A percentile compares a stretch with the other conserved stretches of the same genome.
These are phyloP conservation scores for Phalacrocorax carbo DNA, from an alignment of 2,113 vertebrate species.

Conservation along the genomic window DNA sequence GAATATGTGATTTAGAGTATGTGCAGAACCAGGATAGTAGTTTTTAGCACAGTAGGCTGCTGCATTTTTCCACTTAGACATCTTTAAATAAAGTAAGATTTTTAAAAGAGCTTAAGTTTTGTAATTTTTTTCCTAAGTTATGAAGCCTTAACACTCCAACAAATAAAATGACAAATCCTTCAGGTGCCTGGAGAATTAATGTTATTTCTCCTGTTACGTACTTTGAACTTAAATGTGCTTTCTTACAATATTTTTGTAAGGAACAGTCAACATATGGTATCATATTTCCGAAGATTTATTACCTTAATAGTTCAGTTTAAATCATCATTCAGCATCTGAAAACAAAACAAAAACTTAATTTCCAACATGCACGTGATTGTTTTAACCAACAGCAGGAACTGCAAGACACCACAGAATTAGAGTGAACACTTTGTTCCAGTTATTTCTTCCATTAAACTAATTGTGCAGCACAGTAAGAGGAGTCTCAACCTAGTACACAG, in stretches of 20 bases:
- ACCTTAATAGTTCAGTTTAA: slow-evolving; percentile 1
- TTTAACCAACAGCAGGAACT: not conserved
- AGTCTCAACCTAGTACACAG: not conserved
- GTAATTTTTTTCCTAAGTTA: not conserved
- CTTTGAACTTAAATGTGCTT: not conserved
- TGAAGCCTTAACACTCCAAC: not conserved
- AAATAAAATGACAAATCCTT: not conserved
- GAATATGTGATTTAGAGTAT: not conserved
- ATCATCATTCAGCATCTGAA: not conserved
- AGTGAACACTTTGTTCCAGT: not conserved
- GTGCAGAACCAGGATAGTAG: not conserved
- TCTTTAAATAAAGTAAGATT: not conserved
- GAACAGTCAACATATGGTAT: not conserved
- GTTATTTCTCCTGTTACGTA: not conserved
- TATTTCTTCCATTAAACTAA: not conserved
- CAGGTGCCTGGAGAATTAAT: not conserved
- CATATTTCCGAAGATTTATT: not conserved
- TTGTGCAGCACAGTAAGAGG: not conserved
- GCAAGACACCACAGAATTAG: not conserved
- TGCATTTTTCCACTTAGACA: not conserved
- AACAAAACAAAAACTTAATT: not conserved
- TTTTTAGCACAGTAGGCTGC: not conserved
- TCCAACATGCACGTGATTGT: not conserved
- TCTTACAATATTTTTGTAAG: not conserved
- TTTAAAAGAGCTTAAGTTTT: not conserved